Evolutionary conservation across 2,113 vertebrate species (phyloP).

Genomic region (Orycteropus afer): DNA sequence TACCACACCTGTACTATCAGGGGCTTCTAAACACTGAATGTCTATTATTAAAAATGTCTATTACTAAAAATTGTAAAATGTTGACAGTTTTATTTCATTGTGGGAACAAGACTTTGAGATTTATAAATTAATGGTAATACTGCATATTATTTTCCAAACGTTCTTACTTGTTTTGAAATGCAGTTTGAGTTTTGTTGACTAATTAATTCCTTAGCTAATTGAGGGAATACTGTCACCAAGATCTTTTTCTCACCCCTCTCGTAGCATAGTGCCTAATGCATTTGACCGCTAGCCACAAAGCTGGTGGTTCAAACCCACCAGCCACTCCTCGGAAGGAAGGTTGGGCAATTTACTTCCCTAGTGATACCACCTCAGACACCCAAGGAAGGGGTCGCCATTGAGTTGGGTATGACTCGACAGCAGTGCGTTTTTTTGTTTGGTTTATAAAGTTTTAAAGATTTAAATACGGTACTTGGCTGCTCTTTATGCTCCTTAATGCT

Average conservation of each 20-base stretch:
- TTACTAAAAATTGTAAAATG: background rate
- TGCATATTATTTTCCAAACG: conserved; percentile 32
- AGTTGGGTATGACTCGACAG: too few relatives aligned
- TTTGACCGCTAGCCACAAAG: too few relatives aligned
- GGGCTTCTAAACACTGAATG: background rate
- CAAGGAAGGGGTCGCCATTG: too few relatives aligned
- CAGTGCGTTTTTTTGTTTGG: too few relatives aligned
- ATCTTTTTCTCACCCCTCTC: too few relatives aligned
- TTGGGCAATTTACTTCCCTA: too few relatives aligned
- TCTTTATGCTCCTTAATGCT: background rate
- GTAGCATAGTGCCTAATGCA: too few relatives aligned
- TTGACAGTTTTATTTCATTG: background rate
- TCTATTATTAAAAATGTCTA: background rate
- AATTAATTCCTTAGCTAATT: background rate
- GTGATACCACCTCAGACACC: too few relatives aligned
- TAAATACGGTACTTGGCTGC: background rate
- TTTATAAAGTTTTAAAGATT: conserved; percentile 3
- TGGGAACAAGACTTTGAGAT: background rate
- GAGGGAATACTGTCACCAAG: background rate
- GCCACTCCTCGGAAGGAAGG: too few relatives aligned
- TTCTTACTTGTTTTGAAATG: background rate
- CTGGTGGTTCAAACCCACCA: too few relatives aligned
- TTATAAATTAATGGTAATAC: background rate
- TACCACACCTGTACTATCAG: background rate
- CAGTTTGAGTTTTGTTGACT: conserved; percentile 27